Base-by-base conservation (phyloP, 92 coral and sea anemone genomes). In the Siderastrea radians region DNA sequence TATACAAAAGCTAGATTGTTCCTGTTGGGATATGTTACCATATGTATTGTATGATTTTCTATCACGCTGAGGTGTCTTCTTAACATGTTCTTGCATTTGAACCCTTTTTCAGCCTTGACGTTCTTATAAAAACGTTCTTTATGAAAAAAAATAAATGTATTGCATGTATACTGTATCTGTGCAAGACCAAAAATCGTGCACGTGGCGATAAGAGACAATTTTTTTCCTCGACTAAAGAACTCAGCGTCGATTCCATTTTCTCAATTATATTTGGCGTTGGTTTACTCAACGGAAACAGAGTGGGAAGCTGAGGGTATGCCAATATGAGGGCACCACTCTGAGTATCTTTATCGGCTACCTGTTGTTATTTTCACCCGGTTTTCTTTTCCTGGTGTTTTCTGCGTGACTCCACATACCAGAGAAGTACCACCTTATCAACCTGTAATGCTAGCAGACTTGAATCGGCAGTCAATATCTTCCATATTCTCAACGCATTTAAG, bases 271-370 rank as follows among this genome's bases (percentile, higher is more conserved):
- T 68, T 1, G 93, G 93, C 43, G 78, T 79, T 70, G 69, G 75
- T 49, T 86, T 79, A 3, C 91, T 91, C 12, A 90, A 55, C 10
- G 88, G 73, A 68, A 81, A 74, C 59, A 90, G 65, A 1, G 88
- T 78, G 6, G 93, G 93, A 59, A 86, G 80, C 19, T 75, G 81
- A 15, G 93, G 90, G 74, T 91, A 90, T 19, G 91, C 47, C 14
- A n/a, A n/a, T n/a, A n/a, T 14, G 4, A 53, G 68, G 43, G 19
- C n/a, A 15, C 51, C 16, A 19, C 10, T 57, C 2, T 44, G 47
- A 0, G 64, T 61, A 48, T 55, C 10, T 4, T 17, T 65, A 46
- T 63, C 73, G 5, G 7, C n/a, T 7, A 8, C 82, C 1, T 6
- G 38, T 53, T 74, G 53, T n/a, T n/a, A n/a, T n/a, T n/a, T n/a